Evolutionary conservation across 2,797 vertebrate genomes (phyloP), one percentile per base, ranked within the genome.

Genomic region (Brachyalestes nurse): DNA sequence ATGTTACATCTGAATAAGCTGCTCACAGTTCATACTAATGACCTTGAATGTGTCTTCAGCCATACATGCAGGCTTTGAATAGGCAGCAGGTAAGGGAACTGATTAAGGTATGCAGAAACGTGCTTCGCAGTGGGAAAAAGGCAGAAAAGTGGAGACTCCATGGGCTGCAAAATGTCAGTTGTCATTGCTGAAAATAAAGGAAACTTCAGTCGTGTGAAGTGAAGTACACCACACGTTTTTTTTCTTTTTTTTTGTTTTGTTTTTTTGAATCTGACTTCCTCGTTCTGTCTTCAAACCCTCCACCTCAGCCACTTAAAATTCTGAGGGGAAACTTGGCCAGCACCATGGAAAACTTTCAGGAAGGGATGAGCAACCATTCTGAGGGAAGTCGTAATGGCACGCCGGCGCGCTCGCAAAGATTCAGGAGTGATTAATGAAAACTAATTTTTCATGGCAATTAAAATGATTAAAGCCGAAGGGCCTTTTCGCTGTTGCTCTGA

Each of bases 361-460:
- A 78, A 84, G 77, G 13, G 8, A 85, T 23, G 51, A 86, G 80
- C 84, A 84, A 77, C 86, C 84, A 75, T 91, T 90, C 80, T 79
- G 74, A 87, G 76, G 62, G 76, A 45, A 88, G 80, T 62, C 69
- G 51, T 64, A 87, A 81, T 82, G 81, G 84, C 71, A 23, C 10
- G 28, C 60, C 66, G 74, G n/a, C 85, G 45, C 83, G 86, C 83
- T 83, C 81, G 77, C 79, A 75, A 86, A 89, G 91, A 93, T 93
- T 89, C 82, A 89, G 85, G 80, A 88, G 90, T 93, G 90, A 94
- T 94, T 93, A 92, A 92, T 89, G 86, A 90, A 93, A 92, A 91
- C 86, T 87, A 91, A 92, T 91, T 92, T 93, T 93, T 93, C 85
- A 90, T 87, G 84, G 86, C 91, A 94, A 94, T 94, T 94, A 93